phyloP scores from a whole-genome alignment of 2,113 vertebrate species.

The Syngnathus floridae region DNA sequence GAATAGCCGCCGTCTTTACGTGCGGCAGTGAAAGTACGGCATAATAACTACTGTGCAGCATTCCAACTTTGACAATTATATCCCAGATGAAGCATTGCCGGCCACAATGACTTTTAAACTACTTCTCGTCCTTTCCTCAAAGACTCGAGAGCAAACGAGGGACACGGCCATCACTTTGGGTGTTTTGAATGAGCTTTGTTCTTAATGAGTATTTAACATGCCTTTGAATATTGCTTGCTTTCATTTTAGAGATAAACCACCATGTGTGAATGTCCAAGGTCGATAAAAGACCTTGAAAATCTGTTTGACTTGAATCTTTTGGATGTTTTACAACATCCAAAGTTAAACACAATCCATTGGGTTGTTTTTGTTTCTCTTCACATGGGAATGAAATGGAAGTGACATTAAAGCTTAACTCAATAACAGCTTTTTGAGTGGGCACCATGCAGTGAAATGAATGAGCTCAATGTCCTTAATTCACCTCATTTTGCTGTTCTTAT shows the following conservation, averaged over 20 bases:
- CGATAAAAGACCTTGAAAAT: neutral
- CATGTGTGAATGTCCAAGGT: neutral
- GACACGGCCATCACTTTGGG: neutral
- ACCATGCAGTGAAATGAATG: too few species aligned
- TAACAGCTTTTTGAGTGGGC: too few species aligned
- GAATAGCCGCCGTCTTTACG: slow-evolving; percentile 1
- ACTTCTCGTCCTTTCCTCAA: neutral
- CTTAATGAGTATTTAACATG: neutral
- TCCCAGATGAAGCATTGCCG: neutral
- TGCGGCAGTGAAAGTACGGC: neutral
- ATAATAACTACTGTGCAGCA: slow-evolving; percentile 7
- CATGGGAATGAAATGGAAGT: too few species aligned
- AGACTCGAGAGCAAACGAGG: neutral
- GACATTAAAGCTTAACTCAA: too few species aligned
- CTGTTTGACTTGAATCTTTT: neutral
- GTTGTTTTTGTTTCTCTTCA: too few species aligned
- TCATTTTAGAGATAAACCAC: neutral
- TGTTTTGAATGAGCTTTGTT: neutral
- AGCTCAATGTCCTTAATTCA: slow-evolving; percentile 12
- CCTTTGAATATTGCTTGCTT: neutral
- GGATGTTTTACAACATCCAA: neutral
- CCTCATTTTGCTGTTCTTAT: slow-evolving; percentile 8
- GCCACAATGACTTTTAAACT: neutral
- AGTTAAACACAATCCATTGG: neutral
- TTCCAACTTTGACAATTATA: slow-evolving; percentile 7